Percentiles rank a stretch among this genome's conserved stretches.
Conservation (phyloP, 2,797 vertebrate genomes). For the Petrocephalus schoutedeni region DNA sequence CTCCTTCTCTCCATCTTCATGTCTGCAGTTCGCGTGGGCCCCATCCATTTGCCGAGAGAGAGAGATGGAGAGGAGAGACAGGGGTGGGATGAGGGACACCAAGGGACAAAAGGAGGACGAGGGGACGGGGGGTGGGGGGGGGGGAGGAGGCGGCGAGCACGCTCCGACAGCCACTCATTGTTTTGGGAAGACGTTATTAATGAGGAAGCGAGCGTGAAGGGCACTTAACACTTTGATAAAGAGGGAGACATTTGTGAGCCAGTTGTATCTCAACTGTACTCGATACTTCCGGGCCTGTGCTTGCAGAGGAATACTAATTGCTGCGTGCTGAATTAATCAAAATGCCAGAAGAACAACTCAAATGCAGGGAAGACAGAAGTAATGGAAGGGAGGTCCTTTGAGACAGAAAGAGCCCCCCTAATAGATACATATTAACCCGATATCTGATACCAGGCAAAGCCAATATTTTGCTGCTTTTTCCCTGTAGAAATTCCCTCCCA, state of each 20-base stretch:
- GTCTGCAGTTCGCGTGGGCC: background rate
- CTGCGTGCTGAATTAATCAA: slow-evolving; percentile 60
- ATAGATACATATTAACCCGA: slow-evolving; percentile 16
- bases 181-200: slow-evolving; percentile 61
- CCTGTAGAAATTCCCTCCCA: background rate
- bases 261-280: slow-evolving; percentile 46
- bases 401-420: background rate
- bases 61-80: background rate
- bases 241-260: slow-evolving; percentile 50
- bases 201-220: slow-evolving; percentile 57
- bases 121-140: background rate
- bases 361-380: slow-evolving; percentile 48
- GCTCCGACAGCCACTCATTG: slow-evolving; percentile 43
- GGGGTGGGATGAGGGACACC: background rate
- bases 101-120: background rate
- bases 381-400: slow-evolving; percentile 29
- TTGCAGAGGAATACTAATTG: slow-evolving; percentile 62
- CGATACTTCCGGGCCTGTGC: slow-evolving; percentile 36
- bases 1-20: slow-evolving; percentile 26
- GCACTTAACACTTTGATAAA: slow-evolving; percentile 64
- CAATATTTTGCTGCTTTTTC: slow-evolving; percentile 6
- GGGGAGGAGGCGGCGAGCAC: slow-evolving; percentile 30
- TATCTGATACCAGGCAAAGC: background rate
- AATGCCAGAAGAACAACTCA: slow-evolving; percentile 55
- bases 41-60: background rate